Base-by-base conservation (phyloP, 2,888 invertebrate species). In the Subacronicta megacephala region DNA sequence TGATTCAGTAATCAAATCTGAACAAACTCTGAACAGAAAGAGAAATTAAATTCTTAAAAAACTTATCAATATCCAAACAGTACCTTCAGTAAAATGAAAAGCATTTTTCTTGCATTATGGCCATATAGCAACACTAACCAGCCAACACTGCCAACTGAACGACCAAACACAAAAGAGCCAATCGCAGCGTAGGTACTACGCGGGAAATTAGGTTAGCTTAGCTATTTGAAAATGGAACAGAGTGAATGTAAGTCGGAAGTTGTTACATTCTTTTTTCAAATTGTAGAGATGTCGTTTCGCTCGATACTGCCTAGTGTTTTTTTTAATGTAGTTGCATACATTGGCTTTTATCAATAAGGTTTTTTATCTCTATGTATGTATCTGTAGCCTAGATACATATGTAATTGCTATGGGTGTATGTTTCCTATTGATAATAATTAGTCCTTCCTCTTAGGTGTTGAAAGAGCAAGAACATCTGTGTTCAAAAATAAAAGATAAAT, bases 141-240 rank as follows among this genome's bases (percentile, higher is more conserved):
- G 40, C 9, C 29, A 43, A 12, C 18, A 10, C 16, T 18, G 17
- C 18, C 43, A 60, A 67, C 51, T 40, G 44, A 12, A 16, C 17
- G 36, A 37, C 41, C 49, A 42, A 16, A 26, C n/a, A 7, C 49
- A 62, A 49, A 56, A 23, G 23, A 54, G 51, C 40, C 63, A 72
- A 62, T 69, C 38, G 46, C 45, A 72, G 31, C n/a, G 1, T n/a
- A n/a, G n/a, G n/a, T 42, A 10, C 53, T 16, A 49, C 17, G 29
- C 29, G 36, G 16, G 37, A 57, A 72, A 69, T 62, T 20, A 43
- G 41, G 57, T 72, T 72, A 72, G 42, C 33, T 52, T n/a, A 46
- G 45, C 38, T 35, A 69, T 58, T 69, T 40, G 42, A 63, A 69
- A 73, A 69, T 69, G 52, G 69, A 68, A 73, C 49, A 41, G 4